Conservation (phyloP, 2,888 invertebrate genomes). For the Caenorhabditis virilis region DNA sequence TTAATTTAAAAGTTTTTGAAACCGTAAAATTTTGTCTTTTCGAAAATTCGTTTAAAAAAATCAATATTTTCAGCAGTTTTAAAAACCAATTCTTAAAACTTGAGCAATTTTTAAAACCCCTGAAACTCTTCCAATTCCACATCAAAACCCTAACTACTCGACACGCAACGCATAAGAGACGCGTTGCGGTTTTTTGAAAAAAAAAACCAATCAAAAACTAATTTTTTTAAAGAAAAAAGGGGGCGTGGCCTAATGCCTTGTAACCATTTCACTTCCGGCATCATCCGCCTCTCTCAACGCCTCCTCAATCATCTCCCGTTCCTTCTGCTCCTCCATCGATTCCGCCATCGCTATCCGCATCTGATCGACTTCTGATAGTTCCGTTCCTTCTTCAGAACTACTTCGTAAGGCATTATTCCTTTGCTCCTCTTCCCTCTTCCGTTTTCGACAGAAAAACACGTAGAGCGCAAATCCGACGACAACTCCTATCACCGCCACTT, state of each 20-base stretch:
- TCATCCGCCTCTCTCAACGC: slow-evolving; percentile 18
- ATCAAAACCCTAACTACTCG: too few relatives aligned
- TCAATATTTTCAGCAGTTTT: too few relatives aligned
- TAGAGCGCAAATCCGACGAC: slow-evolving; percentile 36
- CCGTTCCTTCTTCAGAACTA: slow-evolving; percentile 3
- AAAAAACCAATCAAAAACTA: not conserved
- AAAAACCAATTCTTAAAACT: too few relatives aligned
- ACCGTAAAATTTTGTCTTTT: too few relatives aligned
- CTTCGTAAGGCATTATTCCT: not conserved
- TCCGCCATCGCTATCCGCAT: slow-evolving; percentile 25
- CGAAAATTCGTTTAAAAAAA: too few relatives aligned
- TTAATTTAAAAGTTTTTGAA: too few relatives aligned
- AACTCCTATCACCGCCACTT: slow-evolving; percentile 38
- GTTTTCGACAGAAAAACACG: slow-evolving; percentile 38
- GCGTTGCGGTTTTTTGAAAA: too few relatives aligned
- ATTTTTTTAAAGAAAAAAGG: not conserved
- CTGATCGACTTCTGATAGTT: slow-evolving; percentile 14
- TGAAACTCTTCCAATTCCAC: too few relatives aligned
- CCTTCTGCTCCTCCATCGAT: slow-evolving; percentile 26
- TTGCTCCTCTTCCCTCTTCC: slow-evolving; percentile 6
- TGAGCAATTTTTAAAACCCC: too few relatives aligned
- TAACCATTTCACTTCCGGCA: not conserved
- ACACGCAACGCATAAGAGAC: too few relatives aligned
- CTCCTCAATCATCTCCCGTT: slow-evolving; percentile 35
- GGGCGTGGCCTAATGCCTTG: slow-evolving; percentile 5